phyloP scores from a whole-genome alignment of 1,140 invertebrate species.

The Vanessa atalanta region DNA sequence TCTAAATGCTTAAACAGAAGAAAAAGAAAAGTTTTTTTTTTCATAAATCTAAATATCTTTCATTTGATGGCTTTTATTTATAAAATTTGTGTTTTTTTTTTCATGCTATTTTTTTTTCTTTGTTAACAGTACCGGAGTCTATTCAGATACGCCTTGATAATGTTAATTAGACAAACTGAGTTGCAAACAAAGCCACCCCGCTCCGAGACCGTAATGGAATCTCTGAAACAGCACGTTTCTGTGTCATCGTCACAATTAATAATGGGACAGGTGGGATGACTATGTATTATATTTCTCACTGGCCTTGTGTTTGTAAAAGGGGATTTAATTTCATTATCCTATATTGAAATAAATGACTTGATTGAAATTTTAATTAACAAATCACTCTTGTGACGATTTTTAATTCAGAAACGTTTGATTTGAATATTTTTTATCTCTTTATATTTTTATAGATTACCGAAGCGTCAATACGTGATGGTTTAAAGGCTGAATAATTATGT shows the following conservation, averaged over 20 bases:
- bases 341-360: neutral
- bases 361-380: too few relatives aligned
- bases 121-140: conserved; percentile 11
- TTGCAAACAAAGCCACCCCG: conserved; percentile 26
- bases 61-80: neutral
- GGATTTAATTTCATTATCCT: neutral
- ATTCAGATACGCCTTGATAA: conserved; percentile 25
- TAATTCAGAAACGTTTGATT: neutral
- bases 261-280: conserved; percentile 15
- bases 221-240: conserved; percentile 24
- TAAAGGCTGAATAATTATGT: too few relatives aligned
- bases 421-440: neutral
- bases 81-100: neutral
- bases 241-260: conserved; percentile 22
- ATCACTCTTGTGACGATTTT: neutral
- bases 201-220: conserved; percentile 24
- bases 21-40: too few relatives aligned
- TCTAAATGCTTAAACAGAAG: too few relatives aligned
- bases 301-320: neutral
- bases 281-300: conserved; percentile 8
- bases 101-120: neutral
- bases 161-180: conserved; percentile 31
- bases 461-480: too few relatives aligned
- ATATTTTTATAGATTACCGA: neutral
- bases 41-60: too few relatives aligned